phyloP scores from a whole-genome alignment of 2,113 vertebrate species.

The Euleptes europaea region DNA sequence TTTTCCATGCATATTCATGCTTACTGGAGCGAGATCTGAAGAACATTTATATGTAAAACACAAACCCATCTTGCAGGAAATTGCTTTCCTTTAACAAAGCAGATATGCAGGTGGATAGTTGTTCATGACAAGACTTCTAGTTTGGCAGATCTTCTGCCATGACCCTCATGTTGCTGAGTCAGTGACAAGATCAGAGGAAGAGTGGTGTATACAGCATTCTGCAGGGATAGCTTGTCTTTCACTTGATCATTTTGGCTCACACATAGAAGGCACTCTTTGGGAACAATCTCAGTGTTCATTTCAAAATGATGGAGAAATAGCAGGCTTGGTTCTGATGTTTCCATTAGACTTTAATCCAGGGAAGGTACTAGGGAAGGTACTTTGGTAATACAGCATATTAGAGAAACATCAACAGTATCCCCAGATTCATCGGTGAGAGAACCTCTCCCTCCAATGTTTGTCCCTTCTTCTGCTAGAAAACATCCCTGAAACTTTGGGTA shows the following conservation, averaged over 20 bases:
- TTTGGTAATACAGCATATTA: neutral
- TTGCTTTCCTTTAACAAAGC: neutral
- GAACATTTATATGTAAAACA: too few species aligned
- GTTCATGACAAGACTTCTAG: neutral
- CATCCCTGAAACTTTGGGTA: neutral
- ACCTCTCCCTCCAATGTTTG: neutral
- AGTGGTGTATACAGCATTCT: too few species aligned
- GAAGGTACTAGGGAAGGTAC: neutral
- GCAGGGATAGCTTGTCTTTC: neutral
- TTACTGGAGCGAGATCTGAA: neutral
- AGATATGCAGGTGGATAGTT: neutral
- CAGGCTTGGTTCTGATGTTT: neutral
- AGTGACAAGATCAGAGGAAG: neutral
- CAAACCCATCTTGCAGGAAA: neutral
- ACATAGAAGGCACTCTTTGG: neutral
- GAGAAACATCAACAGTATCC: too few species aligned
- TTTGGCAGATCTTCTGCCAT: neutral
- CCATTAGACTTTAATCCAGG: neutral
- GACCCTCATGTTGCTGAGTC: neutral
- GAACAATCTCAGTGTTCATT: neutral
- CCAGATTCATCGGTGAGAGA: neutral
- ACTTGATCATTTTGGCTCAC: neutral
- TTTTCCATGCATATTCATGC: neutral
- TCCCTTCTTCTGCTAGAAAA: neutral
- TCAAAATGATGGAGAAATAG: neutral